Evolutionary conservation across 1,140 invertebrate genomes (phyloP).

Genomic region (Geopemphigus sp.): DNA sequence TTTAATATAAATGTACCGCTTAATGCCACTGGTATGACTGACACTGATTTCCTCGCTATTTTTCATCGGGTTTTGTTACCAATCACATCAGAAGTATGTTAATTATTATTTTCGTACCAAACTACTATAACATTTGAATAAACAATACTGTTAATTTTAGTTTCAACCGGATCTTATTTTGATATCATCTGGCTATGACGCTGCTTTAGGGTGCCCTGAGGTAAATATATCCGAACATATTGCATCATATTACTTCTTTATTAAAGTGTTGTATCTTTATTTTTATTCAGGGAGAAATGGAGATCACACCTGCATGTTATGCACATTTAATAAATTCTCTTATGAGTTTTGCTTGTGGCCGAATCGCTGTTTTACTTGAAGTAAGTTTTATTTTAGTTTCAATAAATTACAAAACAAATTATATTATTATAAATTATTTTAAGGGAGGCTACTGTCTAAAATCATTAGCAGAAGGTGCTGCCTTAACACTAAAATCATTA

Average conservation of each 20-base stretch:
- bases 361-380: slow-evolving; percentile 80
- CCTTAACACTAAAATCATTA: slow-evolving; percentile 78
- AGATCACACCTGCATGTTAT: slow-evolving; percentile 82
- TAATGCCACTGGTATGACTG: slow-evolving; percentile 78
- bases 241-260: background rate
- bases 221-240: slow-evolving; percentile 57
- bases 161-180: slow-evolving; percentile 85
- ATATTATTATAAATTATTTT: slow-evolving; percentile 52
- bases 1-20: slow-evolving; percentile 93
- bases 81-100: slow-evolving; percentile 80
- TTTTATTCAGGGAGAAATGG: slow-evolving; percentile 78
- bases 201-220: slow-evolving; percentile 83
- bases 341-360: slow-evolving; percentile 71
- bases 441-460: slow-evolving; percentile 90
- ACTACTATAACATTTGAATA: background rate
- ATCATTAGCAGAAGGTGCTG: slow-evolving; percentile 84
- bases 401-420: background rate
- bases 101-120: background rate
- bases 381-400: slow-evolving; percentile 53
- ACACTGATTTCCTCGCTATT: slow-evolving; percentile 87
- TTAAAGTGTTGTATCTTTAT: background rate
- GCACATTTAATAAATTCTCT: slow-evolving; percentile 76
- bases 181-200: slow-evolving; percentile 88
- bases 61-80: slow-evolving; percentile 87
- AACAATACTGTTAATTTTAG: slow-evolving; percentile 58